These are phyloP conservation scores for Synergus gifuensis DNA, from an alignment of 2,888 invertebrate genomes.

Conservation along the genomic window DNA sequence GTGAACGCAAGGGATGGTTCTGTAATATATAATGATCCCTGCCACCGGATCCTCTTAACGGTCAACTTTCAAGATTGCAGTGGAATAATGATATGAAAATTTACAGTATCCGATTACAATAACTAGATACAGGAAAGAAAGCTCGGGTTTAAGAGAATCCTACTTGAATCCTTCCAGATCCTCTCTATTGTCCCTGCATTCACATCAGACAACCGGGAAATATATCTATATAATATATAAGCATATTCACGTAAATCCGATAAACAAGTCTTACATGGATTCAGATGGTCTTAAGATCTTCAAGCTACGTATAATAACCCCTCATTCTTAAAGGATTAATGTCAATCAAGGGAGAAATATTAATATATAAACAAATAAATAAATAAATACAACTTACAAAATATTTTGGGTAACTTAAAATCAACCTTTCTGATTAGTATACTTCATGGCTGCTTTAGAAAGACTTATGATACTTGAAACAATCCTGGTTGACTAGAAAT, in stretches of 20 bases:
- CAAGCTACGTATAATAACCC: neutral
- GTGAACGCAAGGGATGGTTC: neutral
- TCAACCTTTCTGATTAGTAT: too few relatives aligned
- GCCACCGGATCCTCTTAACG: conserved; percentile 20
- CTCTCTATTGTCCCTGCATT: conserved; percentile 17
- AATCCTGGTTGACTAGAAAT: too few relatives aligned
- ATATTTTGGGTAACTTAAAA: too few relatives aligned
- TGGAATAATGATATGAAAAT: conserved; percentile 30
- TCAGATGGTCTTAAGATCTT: conserved; percentile 8
- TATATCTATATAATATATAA: neutral
- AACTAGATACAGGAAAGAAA: conserved; percentile 1
- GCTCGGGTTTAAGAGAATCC: conserved; percentile 17
- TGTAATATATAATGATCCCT: neutral
- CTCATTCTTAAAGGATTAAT: too few relatives aligned
- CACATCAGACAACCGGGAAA: conserved; percentile 6
- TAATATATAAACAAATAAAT: too few relatives aligned
- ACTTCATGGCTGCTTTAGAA: too few relatives aligned
- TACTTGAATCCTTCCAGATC: conserved; percentile 26
- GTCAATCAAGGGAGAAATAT: too few relatives aligned
- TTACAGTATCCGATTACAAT: conserved; percentile 21
- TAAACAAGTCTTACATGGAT: conserved; percentile 16
- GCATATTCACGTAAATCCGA: conserved; percentile 29
- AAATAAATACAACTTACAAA: too few relatives aligned
- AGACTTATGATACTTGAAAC: too few relatives aligned
- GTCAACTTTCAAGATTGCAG: conserved; percentile 12